Percentiles rank a stretch among this genome's conserved stretches.
Conservation (phyloP, 1,140 invertebrate genomes). For the Acromyrmex echinatior region DNA sequence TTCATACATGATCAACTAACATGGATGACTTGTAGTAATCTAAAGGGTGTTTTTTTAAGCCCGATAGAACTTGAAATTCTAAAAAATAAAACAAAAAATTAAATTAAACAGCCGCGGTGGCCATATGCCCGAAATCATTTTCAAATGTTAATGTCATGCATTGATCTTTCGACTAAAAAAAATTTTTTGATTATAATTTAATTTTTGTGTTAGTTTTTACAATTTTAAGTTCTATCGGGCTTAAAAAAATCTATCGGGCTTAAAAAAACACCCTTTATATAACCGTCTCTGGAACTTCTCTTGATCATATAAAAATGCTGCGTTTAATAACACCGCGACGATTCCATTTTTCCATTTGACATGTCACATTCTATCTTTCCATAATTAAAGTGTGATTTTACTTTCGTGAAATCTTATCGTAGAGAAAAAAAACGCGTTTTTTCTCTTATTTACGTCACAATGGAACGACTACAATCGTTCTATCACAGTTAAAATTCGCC, state of each 20-base stretch:
- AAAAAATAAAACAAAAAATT: too few species aligned
- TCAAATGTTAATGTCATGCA: too few species aligned
- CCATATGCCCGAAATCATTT: too few species aligned
- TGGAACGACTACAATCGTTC: constrained; percentile 65
- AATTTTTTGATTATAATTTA: too few species aligned
- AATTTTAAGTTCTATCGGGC: too few species aligned
- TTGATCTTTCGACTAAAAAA: too few species aligned
- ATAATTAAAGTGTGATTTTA: neutral
- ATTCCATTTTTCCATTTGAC: neutral
- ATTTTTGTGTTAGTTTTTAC: too few species aligned
- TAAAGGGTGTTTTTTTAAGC: neutral
- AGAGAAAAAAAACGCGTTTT: neutral
- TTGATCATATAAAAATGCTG: constrained; percentile 44
- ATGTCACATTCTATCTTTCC: neutral
- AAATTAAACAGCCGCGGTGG: too few species aligned
- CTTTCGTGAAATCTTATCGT: constrained; percentile 4
- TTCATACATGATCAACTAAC: constrained; percentile 35
- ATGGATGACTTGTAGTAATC: constrained; percentile 26
- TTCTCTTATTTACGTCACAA: constrained; percentile 16
- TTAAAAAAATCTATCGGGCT: too few species aligned
- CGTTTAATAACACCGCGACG: constrained; percentile 8
- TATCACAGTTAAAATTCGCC: constrained; percentile 73
- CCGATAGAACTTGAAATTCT: too few species aligned
- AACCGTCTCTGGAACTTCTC: neutral
- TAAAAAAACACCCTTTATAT: neutral